These are phyloP conservation scores for Gadopsis marmoratus DNA, from an alignment of 2,797 vertebrate genomes.

Conservation along the genomic window DNA sequence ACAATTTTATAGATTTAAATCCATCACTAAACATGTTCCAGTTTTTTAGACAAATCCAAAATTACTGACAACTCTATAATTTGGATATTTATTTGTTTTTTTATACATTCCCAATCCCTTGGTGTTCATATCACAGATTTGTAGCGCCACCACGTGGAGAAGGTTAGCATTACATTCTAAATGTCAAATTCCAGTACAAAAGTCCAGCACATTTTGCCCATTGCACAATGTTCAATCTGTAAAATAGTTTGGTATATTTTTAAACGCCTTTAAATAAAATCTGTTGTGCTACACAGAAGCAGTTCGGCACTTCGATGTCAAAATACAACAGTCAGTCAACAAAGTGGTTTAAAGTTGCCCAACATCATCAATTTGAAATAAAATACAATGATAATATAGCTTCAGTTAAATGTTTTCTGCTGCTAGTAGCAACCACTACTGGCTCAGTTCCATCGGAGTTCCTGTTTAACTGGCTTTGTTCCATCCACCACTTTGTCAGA, in stretches of 20 bases:
- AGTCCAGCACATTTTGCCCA: background rate
- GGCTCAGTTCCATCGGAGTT: background rate
- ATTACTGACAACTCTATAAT: background rate
- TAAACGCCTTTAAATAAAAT: background rate
- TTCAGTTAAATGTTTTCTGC: background rate
- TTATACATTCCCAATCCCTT: background rate
- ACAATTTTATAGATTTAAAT: background rate
- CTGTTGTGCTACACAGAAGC: too few species aligned
- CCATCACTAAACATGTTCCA: background rate
- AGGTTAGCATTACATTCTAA: slow-evolving; percentile 14
- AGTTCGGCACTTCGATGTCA: background rate
- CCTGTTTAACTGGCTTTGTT: background rate
- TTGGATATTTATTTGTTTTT: background rate
- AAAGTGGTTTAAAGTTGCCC: background rate
- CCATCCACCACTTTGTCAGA: background rate
- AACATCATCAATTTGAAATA: background rate
- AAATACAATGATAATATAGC: background rate
- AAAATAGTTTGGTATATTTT: background rate
- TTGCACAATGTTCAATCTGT: background rate
- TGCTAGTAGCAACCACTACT: background rate
- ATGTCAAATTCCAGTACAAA: background rate
- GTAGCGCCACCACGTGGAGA: slow-evolving; percentile 58
- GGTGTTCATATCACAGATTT: slow-evolving; percentile 20
- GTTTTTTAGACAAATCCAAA: background rate
- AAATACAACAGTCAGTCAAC: background rate